Evolutionary conservation across 1,140 invertebrate species (phyloP), one percentile per base, ranked within the genome.

Genomic region (Bombus haemorrhoidalis): DNA sequence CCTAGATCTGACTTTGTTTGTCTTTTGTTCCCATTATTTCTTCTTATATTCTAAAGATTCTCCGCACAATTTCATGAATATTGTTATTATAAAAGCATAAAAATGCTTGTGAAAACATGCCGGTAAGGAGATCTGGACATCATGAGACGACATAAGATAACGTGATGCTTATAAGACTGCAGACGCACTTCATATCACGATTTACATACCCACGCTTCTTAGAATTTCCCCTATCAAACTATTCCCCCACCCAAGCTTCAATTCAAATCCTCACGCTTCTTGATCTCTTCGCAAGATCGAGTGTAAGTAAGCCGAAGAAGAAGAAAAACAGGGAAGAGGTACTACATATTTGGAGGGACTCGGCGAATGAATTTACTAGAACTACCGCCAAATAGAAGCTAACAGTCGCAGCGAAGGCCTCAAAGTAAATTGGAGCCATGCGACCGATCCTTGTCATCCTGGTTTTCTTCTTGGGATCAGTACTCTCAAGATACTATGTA

Each of bases 401-500:
- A 59, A 73, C 86, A 91, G 89, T 91, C 86, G 81, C 81, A 71
- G 15, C 76, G 82, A 86, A 83, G 82, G 53, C 81, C 71, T 73
- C 78, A 37, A 69, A 74, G 53, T 73, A 82, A 43, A 69, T 71
- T 81, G 39, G 59, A 89, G 71, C 74, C 72, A 91, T 92, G 91
- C 81, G 85, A 74, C 68, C 57, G 43, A 85, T 81, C 64, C 74
- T 88, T 74, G 28, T 87, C 57, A 57, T 92, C 66, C 12, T 91
- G 68, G 66, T 91, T 59, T 85, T 88, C n/a, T 72, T 88, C 39
- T 41, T 57, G 69, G 83, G 81, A 73, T 81, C 83, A n/a, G 87
- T 69, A 39, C 62, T 90, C n/a, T 87, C 91, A n/a, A 73, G 32
- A 15, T 91, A 91, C 78, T 74, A 89, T 18, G 92, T 93, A 88